These are phyloP conservation scores for Eupleurogrammus muticus DNA, from an alignment of 2,797 vertebrate species.

Conservation along the genomic window DNA sequence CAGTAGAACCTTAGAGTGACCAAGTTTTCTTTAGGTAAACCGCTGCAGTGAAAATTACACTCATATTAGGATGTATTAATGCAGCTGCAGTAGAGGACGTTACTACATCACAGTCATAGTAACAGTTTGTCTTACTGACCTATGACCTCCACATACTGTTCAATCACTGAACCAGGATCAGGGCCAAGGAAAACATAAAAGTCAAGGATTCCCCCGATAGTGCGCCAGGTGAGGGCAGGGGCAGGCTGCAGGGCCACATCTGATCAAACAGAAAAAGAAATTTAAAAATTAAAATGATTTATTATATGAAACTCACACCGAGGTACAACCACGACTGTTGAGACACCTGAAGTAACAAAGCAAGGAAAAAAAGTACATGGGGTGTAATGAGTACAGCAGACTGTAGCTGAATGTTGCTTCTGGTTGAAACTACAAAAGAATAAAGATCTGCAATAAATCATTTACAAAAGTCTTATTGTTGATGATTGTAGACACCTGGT, in stretches of 20 bases:
- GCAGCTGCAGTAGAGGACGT: neutral
- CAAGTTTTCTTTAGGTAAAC: too few species aligned
- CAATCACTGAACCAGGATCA: slow-evolving; percentile 86
- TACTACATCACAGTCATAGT: neutral
- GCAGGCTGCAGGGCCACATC: slow-evolving; percentile 88
- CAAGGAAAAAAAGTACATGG: neutral
- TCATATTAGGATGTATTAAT: too few species aligned
- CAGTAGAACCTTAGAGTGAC: neutral
- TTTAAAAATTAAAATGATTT: neutral
- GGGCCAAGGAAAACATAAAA: slow-evolving; percentile 91
- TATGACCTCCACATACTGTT: slow-evolving; percentile 90
- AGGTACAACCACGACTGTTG: neutral
- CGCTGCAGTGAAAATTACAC: too few species aligned
- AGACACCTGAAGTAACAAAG: neutral
- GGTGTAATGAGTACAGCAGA: neutral
- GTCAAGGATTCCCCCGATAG: slow-evolving; percentile 91
- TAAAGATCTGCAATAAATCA: neutral
- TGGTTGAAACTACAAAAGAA: neutral
- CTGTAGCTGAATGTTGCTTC: neutral
- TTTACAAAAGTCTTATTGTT: neutral
- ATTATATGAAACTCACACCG: neutral
- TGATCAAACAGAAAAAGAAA: slow-evolving; percentile 40
- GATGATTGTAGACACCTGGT: neutral
- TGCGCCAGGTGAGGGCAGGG: slow-evolving; percentile 91
- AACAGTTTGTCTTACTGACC: slow-evolving; percentile 83